Evolutionary conservation across 2,888 invertebrate genomes (phyloP).

Genomic region (Kryphioiulus occultus): DNA sequence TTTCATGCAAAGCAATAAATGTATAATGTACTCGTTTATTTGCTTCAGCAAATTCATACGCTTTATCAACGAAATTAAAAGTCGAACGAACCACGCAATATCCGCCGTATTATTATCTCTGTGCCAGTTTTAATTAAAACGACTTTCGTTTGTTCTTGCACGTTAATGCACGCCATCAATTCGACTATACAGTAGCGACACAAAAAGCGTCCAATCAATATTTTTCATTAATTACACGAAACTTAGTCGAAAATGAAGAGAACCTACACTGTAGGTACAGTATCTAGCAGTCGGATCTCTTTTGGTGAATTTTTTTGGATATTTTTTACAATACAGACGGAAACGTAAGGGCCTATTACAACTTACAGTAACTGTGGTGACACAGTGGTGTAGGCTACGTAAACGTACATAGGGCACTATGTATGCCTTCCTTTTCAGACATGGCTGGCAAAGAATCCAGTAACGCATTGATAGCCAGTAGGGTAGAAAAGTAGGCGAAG

Average conservation of each 20-base stretch:
- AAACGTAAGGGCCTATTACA: not conserved
- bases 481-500: conserved; percentile 5
- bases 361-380: too few relatives aligned
- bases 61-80: not conserved
- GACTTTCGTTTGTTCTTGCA: not conserved
- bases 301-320: not conserved
- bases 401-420: not conserved
- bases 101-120: not conserved
- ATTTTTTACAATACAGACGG: not conserved
- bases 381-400: not conserved
- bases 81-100: not conserved
- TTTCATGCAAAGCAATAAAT: not conserved
- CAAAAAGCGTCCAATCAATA: not conserved
- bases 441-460: not conserved
- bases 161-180: not conserved
- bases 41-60: not conserved
- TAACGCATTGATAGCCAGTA: not conserved
- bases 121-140: not conserved
- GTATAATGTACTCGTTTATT: not conserved
- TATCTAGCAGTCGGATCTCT: not conserved
- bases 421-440: not conserved
- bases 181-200: not conserved
- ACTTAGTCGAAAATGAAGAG: not conserved
- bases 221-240: conserved; percentile 5
- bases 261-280: not conserved